Conservation (phyloP, 2,113 vertebrate genomes). For the Tachuris rubrigastra region DNA sequence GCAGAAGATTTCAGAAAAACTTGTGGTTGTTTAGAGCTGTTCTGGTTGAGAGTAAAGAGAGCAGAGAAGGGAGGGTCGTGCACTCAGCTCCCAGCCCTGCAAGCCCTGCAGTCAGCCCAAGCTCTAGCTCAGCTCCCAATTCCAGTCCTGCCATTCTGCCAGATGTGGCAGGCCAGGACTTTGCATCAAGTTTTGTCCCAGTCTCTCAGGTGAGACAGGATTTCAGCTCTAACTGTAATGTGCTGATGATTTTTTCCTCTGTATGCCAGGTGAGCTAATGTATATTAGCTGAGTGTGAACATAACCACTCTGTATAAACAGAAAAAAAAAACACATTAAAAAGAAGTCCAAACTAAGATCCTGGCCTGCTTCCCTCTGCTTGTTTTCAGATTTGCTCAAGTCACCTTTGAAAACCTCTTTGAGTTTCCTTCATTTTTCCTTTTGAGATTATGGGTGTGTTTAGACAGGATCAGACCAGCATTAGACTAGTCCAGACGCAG, state of each 20-base stretch:
- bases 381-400: not conserved
- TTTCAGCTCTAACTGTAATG: not conserved
- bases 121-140: not conserved
- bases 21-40: not conserved
- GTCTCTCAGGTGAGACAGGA: not conserved
- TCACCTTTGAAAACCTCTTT: not conserved
- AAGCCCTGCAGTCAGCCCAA: not conserved
- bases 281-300: not conserved
- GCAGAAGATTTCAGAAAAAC: not conserved
- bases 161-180: not conserved
- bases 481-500: not conserved
- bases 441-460: not conserved
- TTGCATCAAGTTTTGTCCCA: not conserved
- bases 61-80: no score
- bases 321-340: not conserved
- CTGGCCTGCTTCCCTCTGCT: not conserved
- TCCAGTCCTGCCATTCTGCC: not conserved
- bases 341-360: not conserved
- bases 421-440: not conserved
- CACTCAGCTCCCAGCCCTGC: not conserved
- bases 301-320: not conserved
- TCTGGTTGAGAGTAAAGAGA: not conserved
- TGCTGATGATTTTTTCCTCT: not conserved
- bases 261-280: not conserved
- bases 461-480: slow-evolving; percentile 18